These are phyloP conservation scores for Onychomys arenicola DNA, from an alignment of 2,797 vertebrate species.

Conservation along the genomic window DNA sequence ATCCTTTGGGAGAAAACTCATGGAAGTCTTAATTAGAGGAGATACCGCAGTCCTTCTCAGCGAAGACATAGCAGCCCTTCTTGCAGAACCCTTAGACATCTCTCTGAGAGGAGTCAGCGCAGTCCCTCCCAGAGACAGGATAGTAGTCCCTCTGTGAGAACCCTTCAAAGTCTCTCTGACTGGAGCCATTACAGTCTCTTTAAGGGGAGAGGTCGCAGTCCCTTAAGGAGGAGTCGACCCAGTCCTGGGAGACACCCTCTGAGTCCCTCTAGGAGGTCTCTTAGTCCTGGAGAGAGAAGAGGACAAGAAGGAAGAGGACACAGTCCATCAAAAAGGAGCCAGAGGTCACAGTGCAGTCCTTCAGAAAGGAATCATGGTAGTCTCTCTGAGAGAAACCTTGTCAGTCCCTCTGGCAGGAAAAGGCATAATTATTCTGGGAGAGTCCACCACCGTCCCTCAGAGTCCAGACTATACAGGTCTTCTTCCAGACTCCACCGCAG, in stretches of 20 bases:
- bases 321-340: background rate
- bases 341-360: accelerated
- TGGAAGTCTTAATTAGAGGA: no score
- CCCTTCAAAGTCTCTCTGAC: accelerated
- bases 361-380: background rate
- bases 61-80: background rate
- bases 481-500: accelerated
- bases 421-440: accelerated
- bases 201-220: accelerated
- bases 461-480: background rate
- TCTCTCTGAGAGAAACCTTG: background rate
- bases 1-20: background rate
- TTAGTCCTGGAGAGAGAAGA: background rate
- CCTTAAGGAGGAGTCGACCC: accelerated
- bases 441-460: accelerated
- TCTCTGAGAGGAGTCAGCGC: background rate
- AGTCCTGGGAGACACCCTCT: no score
- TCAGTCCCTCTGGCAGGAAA: background rate
- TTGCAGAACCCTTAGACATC: background rate
- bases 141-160: accelerated
- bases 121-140: background rate
- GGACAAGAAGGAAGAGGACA: background rate
- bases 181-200: accelerated
- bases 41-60: background rate
- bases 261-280: background rate